Evolutionary conservation across 2,113 vertebrate genomes (phyloP), one percentile per base, ranked within the genome.

Genomic region (Notothenia rossii): DNA sequence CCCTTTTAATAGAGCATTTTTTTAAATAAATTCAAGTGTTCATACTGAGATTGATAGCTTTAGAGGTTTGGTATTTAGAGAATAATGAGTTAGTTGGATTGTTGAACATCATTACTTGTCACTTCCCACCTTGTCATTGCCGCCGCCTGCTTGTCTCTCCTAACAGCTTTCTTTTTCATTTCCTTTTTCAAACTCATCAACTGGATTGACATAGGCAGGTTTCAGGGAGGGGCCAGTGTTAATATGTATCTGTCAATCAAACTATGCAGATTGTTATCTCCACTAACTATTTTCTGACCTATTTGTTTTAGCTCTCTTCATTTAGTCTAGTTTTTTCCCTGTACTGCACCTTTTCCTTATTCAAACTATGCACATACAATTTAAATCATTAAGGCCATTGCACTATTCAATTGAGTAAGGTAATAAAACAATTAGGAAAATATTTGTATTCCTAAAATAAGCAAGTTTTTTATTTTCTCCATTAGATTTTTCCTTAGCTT

Each of bases 161-260:
- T 4, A 82, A 56, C 43, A 33, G 29, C 20, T 67, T 72, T 74
- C 11, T 15, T 7, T 56, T 40, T 51, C 12, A 58, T 15, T 48
- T 79, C 62, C 58, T 68, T 55, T 59, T 59, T 55, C 56, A 78
- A 75, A 75, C 58, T 72, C 49, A 72, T 87, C 67, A 70, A 49
- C 72, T 25, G 5, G 62, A 82, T 4, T 86, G 83, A 85, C 85
- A 83, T 11, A 67, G 85, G 77, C 86, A 74, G 82, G 82, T 86
- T 92, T 75, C 29, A 70, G 72, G 74, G 53, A 81, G 56, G 77
- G 75, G 80, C 72, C 60, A 72, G 61, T 7, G 66, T 70, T 56
- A 83, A 79, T 85, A 81, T 73, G 63, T 75, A 55, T 80, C 62
- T 82, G 83, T 84, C 91, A 91, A 55, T 91, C 83, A 84, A 79